Percentiles rank a stretch among this genome's conserved stretches.
These are phyloP conservation scores for Myopa testacea DNA, from an alignment of 2,888 invertebrate genomes.

Conservation along the genomic window DNA sequence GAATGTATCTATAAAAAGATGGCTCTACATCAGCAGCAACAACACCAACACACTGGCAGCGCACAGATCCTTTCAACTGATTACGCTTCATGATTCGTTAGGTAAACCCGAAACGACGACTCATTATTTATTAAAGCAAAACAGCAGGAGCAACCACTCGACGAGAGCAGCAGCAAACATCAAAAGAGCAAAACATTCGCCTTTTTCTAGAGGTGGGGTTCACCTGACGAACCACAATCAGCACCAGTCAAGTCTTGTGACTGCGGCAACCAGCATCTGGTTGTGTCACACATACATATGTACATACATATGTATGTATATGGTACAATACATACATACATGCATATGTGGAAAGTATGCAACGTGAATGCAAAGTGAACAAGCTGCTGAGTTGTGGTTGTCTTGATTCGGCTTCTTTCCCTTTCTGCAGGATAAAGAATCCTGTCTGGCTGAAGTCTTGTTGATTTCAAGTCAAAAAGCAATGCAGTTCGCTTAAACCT, in stretches of 20 bases:
- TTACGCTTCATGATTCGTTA: neutral
- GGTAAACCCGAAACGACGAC: neutral
- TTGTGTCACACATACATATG: too few relatives aligned
- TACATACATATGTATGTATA: neutral
- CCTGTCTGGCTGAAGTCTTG: too few relatives aligned
- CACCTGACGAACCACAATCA: slow-evolving; percentile 23
- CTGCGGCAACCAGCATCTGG: neutral
- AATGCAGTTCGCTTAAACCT: too few relatives aligned
- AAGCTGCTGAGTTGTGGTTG: too few relatives aligned
- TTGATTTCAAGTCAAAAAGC: too few relatives aligned
- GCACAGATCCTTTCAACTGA: neutral
- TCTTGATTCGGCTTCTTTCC: too few relatives aligned
- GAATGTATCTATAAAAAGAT: neutral
- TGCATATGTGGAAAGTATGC: neutral
- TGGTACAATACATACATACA: neutral
- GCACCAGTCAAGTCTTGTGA: slow-evolving; percentile 1
- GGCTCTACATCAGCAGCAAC: neutral
- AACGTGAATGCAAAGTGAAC: neutral
- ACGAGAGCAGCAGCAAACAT: too few relatives aligned
- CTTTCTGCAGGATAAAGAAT: too few relatives aligned
- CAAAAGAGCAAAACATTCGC: too few relatives aligned
- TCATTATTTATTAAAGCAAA: neutral
- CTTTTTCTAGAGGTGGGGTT: neutral
- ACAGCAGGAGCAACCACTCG: neutral
- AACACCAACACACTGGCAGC: neutral